Evolutionary conservation across 2,888 invertebrate species (phyloP).

Genomic region (Dicyrtoma fusca): DNA sequence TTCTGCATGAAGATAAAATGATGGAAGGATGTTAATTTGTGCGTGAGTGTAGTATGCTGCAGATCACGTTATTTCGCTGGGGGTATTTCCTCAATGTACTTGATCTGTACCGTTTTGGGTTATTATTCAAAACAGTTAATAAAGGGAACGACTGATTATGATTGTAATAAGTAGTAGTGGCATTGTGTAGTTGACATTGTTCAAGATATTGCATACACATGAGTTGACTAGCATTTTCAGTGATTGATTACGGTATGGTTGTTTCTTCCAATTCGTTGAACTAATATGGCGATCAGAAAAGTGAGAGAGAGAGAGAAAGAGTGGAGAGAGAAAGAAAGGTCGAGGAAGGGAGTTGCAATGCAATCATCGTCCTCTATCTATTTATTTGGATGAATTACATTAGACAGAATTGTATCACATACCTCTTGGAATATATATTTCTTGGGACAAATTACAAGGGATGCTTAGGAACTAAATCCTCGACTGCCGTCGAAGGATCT

Average conservation of each 20-base stretch:
- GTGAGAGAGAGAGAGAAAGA: constrained; percentile 16
- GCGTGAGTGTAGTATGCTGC: too few relatives aligned
- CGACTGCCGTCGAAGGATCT: constrained; percentile 29
- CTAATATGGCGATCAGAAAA: constrained; percentile 30
- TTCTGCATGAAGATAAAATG: too few relatives aligned
- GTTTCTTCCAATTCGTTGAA: constrained; percentile 44
- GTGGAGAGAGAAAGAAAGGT: too few relatives aligned
- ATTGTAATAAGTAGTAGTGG: not conserved
- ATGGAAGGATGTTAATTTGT: too few relatives aligned
- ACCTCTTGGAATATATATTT: not conserved
- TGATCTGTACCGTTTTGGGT: too few relatives aligned
- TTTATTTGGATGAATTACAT: constrained; percentile 25
- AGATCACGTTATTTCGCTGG: too few relatives aligned
- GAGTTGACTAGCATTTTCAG: constrained; percentile 31
- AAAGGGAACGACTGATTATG: not conserved
- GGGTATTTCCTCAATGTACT: too few relatives aligned
- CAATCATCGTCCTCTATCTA: constrained; percentile 3
- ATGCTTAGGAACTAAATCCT: constrained; percentile 31
- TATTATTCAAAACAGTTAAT: too few relatives aligned
- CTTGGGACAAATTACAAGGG: constrained; percentile 30
- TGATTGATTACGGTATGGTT: constrained; percentile 43
- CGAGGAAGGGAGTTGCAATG: constrained; percentile 21
- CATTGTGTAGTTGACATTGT: constrained; percentile 28
- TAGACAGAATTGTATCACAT: not conserved
- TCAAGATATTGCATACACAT: constrained; percentile 13